Conservation (phyloP, 2,113 vertebrate species). For the Romanogobio albipinnatus region DNA sequence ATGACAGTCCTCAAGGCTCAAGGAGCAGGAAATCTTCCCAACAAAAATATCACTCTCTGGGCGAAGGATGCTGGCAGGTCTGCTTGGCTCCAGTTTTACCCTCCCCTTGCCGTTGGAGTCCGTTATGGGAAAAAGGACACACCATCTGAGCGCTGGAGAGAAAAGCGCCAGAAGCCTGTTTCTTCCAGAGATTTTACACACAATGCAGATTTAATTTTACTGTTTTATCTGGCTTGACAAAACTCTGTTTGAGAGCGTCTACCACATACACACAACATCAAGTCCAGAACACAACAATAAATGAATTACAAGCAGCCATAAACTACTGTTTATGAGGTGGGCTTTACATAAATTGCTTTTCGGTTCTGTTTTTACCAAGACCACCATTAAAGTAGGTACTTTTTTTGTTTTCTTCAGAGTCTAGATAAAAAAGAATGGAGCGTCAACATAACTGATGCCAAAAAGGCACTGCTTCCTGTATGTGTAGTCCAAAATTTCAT, state of each 20-base stretch:
- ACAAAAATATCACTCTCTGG: constrained; percentile 11
- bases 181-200: background rate
- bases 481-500: background rate
- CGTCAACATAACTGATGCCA: background rate
- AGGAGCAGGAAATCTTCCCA: constrained; percentile 30
- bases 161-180: background rate
- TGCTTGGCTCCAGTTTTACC: background rate
- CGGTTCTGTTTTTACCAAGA: background rate
- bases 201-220: background rate
- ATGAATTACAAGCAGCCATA: constrained; percentile 30
- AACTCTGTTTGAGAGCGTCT: background rate
- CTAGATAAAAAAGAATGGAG: background rate
- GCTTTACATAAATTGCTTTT: constrained; percentile 7
- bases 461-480: background rate
- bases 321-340: constrained; percentile 23
- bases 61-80: constrained; percentile 22
- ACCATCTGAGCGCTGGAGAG: background rate
- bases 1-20: constrained; percentile 1
- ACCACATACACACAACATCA: background rate
- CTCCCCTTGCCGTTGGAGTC: background rate
- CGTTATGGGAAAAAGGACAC: constrained; percentile 26
- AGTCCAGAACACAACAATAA: constrained; percentile 9
- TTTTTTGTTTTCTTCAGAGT: background rate
- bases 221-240: background rate
- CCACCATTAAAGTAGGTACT: background rate